Conservation (phyloP, 2,797 vertebrate species). For the Eulemur coronatus region DNA sequence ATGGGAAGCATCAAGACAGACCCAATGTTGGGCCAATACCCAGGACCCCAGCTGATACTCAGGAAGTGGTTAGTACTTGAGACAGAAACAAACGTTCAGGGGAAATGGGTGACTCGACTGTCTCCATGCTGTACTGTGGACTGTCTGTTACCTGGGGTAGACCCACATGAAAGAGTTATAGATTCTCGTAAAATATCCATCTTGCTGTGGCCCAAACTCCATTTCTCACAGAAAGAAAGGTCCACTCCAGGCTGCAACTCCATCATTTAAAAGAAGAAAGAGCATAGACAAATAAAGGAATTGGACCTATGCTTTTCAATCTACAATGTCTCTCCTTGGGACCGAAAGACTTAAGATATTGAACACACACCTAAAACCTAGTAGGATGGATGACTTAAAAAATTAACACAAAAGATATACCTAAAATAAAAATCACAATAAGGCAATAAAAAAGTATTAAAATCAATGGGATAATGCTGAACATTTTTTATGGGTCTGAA, state of each 20-base stretch:
- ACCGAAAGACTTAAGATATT: neutral
- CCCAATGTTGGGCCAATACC: too few relatives aligned
- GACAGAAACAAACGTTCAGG: neutral
- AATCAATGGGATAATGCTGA: neutral
- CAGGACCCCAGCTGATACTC: neutral
- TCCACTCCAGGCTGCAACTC: neutral
- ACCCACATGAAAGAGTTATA: neutral
- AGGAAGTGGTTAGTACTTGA: neutral
- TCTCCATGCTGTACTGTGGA: neutral
- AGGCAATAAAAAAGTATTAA: neutral
- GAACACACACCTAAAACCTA: conserved; percentile 16
- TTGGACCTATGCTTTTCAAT: neutral
- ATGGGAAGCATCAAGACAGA: neutral
- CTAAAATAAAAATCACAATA: conserved; percentile 21
- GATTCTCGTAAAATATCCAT: neutral
- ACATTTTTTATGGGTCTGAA: neutral
- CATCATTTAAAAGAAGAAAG: conserved; percentile 1
- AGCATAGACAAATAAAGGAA: neutral
- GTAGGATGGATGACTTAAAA: neutral
- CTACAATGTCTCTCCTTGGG: neutral
- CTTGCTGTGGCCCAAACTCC: neutral
- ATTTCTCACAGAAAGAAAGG: neutral
- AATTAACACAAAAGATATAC: neutral
- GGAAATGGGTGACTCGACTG: neutral
- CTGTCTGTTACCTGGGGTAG: neutral